A percentile compares a stretch with the other conserved stretches of the same genome.
phyloP scores from a whole-genome alignment of 2,888 invertebrate species.

The Ochropacha duplaris region DNA sequence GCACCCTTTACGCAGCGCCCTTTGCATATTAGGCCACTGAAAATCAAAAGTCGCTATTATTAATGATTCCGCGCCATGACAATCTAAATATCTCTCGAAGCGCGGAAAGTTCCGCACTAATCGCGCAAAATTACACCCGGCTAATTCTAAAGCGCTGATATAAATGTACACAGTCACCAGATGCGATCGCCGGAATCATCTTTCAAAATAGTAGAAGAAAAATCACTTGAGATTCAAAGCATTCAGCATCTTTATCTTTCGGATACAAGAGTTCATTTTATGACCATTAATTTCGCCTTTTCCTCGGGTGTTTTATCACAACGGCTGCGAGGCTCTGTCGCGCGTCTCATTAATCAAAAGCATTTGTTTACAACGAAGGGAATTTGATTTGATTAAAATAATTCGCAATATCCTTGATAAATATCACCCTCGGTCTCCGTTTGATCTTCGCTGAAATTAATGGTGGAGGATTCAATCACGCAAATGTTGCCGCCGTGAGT shows the following conservation, averaged over 20 bases:
- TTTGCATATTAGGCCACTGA: conserved; percentile 78
- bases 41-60: conserved; percentile 82
- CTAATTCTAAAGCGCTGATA: conserved; percentile 57
- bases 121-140: conserved; percentile 60
- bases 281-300: conserved; percentile 82
- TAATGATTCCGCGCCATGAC: conserved; percentile 78
- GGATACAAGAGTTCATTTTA: conserved; percentile 83
- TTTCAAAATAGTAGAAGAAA: conserved; percentile 75
- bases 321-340: conserved; percentile 80
- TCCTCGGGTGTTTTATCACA: conserved; percentile 81
- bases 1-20: conserved; percentile 71
- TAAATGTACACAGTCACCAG: conserved; percentile 76
- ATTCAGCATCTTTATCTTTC: conserved; percentile 81
- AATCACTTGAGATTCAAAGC: conserved; percentile 79
- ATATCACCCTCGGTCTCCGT: conserved; percentile 83
- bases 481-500: conserved; percentile 64
- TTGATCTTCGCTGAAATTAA: conserved; percentile 81
- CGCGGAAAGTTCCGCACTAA: conserved; percentile 67
- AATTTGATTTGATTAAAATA: conserved; percentile 84
- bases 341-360: conserved; percentile 83
- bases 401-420: conserved; percentile 84
- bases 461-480: conserved; percentile 82
- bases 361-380: conserved; percentile 83
- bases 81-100: conserved; percentile 76
- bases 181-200: conserved; percentile 72